Base-by-base conservation (phyloP, 1,140 invertebrate species). In the Alviniconcha marisindica region DNA sequence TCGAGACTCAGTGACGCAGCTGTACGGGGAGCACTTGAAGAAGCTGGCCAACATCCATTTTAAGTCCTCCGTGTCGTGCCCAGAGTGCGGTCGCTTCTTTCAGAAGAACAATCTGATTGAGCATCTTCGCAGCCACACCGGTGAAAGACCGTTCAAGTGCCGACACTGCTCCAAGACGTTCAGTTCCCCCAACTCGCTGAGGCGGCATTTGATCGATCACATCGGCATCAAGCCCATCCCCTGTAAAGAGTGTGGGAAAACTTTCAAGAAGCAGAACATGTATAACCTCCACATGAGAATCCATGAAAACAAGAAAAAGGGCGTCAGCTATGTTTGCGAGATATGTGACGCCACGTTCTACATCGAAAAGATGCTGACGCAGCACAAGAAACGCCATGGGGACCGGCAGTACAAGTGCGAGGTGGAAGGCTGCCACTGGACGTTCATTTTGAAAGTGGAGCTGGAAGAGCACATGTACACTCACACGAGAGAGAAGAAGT, bases 361-460 rank as follows among this genome's bases (percentile, higher is more conserved):
- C 51, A 93, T 78, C 90, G 95, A 95, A 76, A 94, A 94, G 60
- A 94, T 94, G 85, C 92, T 96, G 10, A 92, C 94, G 51, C 94
- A 95, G 87, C 95, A 96, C 90, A 94, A 94, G 93, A 93, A 94
- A 38, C 92, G 94, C 10, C 95, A 96, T 90, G 93, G 91, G 12
- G 93, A 94, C 78, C 94, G 95, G 87, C 89, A 94, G 86, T 94
- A 94, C 91, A 95, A 95, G 87, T 96, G 96, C 88, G 92, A 93
- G 28, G 95, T 94, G 83, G 89, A 83, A 56, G 90, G 88, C 54
- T 93, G 93, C 82, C 77, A 85, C 36, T 88, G 88, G 86, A 84
- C 93, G 15, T 94, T 95, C 21, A 93, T 95, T 42, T 87, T 89
- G 56, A 83, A 85, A 18, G 84, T 84, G 71, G 91, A 91, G 81